Evolutionary conservation across 2,113 vertebrate species (phyloP).

Genomic region (Anarhynchus alexandrinus): DNA sequence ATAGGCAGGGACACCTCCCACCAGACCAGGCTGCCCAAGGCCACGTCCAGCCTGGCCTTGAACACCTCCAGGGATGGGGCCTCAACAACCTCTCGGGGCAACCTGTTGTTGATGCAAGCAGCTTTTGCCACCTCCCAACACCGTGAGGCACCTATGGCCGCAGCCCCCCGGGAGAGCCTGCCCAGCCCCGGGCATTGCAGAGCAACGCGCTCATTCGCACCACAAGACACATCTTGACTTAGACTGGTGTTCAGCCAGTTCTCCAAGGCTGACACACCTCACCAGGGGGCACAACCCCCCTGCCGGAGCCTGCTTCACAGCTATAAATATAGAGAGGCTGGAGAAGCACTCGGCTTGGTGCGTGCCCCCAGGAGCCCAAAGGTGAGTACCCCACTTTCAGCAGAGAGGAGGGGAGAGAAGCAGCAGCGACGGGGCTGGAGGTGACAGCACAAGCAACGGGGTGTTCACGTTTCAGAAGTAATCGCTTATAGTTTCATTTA

Average conservation of each 20-base stretch:
- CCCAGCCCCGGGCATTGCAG: neutral
- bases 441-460: neutral
- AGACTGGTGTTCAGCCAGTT: neutral
- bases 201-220: neutral
- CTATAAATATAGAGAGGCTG: neutral
- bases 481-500: conserved; percentile 28
- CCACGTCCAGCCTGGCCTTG: too few species aligned
- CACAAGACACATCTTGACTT: neutral
- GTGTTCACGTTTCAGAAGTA: neutral
- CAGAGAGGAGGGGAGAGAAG: neutral
- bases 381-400: neutral
- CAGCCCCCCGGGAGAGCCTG: neutral
- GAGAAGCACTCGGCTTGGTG: neutral
- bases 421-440: rapidly evolving
- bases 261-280: neutral
- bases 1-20: too few species aligned
- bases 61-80: too few species aligned
- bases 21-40: too few species aligned
- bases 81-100: too few species aligned
- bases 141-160: rapidly evolving
- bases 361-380: rapidly evolving
- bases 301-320: neutral
- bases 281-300: neutral
- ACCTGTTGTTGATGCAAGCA: too few species aligned
- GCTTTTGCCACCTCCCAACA: neutral